Evolutionary conservation across 2,888 invertebrate species (phyloP), one percentile per base, ranked within the genome.

Genomic region (Sympetrum striolatum): DNA sequence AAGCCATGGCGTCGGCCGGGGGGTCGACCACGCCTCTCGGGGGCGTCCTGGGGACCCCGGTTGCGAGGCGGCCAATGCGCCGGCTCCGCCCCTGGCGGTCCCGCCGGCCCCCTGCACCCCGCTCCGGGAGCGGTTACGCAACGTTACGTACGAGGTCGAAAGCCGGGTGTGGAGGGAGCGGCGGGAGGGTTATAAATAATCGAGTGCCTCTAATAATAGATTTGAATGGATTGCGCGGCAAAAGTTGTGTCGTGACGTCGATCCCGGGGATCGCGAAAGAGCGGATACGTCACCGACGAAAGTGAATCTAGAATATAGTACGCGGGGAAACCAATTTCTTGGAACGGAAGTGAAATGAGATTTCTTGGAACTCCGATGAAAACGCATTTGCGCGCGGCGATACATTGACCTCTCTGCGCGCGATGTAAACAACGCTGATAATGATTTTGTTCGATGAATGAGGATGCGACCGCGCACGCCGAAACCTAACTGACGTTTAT

Each of bases 171-270:
- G 48, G 48, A 14, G 48, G 81, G 8, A 39, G 44, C 25, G 82
- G 53, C 0, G 81, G n/a, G 81, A 5, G 86, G 60, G 86, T 60
- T 86, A 60, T 60, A 86, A 86, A 86, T 86, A 86, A 86, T 86
- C 60, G 86, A 60, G 37, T 58, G 86, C 37, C n/a, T 25, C 86
- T 37, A 86, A 86, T 60, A 86, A 86, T 86, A 86, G 86, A 86
- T 86, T 86, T n/a, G 1, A 2, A 73, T 73, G 73, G 31, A 73
- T 73, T 31, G 25, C 31, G 86, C 37, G 60, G 86, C 37, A 37
- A 86, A 86, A 86, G 86, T 86, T 60, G 31, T 73, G 53, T 37
- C 37, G 58, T 18, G 60, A 60, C 60, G 86, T 64, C 35, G 86
- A 22, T 44, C 53, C 25, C 25, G 53, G 48, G 81, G 82, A 53